These are phyloP conservation scores for Hemiprocne comata DNA, from an alignment of 2,113 vertebrate species.

Conservation along the genomic window DNA sequence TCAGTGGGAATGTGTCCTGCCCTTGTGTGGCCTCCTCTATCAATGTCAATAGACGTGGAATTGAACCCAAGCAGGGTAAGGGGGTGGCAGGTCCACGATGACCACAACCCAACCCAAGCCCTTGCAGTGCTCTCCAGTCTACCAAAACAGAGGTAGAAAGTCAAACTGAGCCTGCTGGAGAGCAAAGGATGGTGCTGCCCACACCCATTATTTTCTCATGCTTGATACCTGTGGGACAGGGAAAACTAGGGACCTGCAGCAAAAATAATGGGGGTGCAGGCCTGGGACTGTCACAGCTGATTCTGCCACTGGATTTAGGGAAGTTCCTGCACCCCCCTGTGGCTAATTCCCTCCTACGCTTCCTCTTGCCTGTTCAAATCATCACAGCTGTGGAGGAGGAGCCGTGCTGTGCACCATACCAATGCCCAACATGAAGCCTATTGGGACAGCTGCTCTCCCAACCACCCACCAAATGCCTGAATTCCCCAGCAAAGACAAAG, in stretches of 20 bases:
- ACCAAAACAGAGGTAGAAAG: neutral
- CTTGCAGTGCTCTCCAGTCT: neutral
- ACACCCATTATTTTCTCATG: neutral
- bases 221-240: neutral
- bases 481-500: constrained; percentile 34
- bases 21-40: neutral
- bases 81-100: neutral
- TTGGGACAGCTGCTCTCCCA: neutral
- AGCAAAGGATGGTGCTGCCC: neutral
- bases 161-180: neutral
- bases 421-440: neutral
- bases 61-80: neutral
- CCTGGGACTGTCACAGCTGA: neutral
- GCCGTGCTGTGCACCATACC: neutral
- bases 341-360: neutral
- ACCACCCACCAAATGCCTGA: neutral
- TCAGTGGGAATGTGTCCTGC: neutral
- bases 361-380: neutral
- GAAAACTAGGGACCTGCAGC: neutral
- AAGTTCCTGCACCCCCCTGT: neutral
- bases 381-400: neutral
- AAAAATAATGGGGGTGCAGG: neutral
- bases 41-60: neutral
- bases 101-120: neutral
- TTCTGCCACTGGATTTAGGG: neutral